phyloP scores from a whole-genome alignment of 1,140 invertebrate species.

The Trichomalopsis sarcophagae region DNA sequence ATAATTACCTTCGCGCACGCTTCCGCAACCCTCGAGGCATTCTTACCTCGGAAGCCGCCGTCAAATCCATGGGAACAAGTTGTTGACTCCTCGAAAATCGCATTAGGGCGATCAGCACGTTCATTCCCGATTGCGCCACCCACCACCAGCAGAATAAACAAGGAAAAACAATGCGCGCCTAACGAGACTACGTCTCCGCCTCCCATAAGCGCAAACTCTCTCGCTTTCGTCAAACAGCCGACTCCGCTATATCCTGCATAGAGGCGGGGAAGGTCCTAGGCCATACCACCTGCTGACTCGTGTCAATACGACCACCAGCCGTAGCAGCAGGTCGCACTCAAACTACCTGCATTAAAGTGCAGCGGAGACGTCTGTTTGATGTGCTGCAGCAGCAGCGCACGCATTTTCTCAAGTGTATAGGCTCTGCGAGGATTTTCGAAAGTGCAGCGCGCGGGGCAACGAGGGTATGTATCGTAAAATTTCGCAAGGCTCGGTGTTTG shows the following conservation, averaged over 20 bases:
- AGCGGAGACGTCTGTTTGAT: conserved; percentile 8
- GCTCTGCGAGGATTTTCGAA: conserved; percentile 12
- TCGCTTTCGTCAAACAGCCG: background rate
- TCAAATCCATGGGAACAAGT: background rate
- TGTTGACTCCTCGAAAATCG: background rate
- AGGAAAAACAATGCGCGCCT: background rate
- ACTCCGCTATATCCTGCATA: background rate
- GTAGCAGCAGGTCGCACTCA: conserved; percentile 56
- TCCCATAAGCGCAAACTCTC: background rate
- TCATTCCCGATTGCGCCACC: background rate
- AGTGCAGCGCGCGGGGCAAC: background rate
- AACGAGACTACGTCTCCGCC: background rate
- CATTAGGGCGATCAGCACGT: background rate
- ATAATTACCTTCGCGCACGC: too few relatives aligned
- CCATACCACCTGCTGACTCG: conserved; percentile 54
- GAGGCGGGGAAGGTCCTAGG: background rate
- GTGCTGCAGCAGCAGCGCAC: background rate
- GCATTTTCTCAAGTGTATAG: conserved; percentile 12
- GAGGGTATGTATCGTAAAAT: conserved; percentile 32
- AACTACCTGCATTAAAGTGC: conserved; percentile 20
- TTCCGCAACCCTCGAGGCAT: too few relatives aligned
- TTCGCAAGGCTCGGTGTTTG: conserved; percentile 51
- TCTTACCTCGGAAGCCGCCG: background rate
- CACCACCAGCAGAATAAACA: conserved; percentile 5
- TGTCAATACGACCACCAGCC: conserved; percentile 62